A percentile compares a stretch with the other conserved stretches of the same genome.
Conservation (phyloP, 2,888 invertebrate genomes). For the Dynastes maya region DNA sequence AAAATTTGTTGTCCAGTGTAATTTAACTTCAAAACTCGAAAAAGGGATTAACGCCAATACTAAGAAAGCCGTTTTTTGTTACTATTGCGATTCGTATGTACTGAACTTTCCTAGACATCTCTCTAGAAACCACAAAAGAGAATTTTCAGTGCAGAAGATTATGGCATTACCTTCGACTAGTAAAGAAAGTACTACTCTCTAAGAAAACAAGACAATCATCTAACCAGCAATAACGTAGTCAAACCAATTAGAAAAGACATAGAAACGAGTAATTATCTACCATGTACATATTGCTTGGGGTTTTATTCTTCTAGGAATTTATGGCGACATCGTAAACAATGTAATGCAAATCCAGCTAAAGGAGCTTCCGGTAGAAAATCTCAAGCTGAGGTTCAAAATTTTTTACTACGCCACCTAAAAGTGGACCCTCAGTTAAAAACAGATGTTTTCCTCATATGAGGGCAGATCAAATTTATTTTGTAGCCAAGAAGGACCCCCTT, state of each 20-base stretch:
- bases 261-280: slow-evolving; percentile 5
- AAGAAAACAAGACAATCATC: slow-evolving; percentile 8
- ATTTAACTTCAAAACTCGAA: no score
- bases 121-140: slow-evolving; percentile 11
- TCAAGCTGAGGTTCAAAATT: neutral
- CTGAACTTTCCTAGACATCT: neutral
- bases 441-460: slow-evolving; percentile 52
- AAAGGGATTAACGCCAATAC: no score
- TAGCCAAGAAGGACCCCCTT: slow-evolving; percentile 48
- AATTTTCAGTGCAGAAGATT: slow-evolving; percentile 17
- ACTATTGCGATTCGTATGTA: slow-evolving; percentile 5
- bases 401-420: neutral
- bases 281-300: neutral
- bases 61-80: no score
- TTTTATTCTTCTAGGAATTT: no score
- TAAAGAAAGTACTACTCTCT: slow-evolving; percentile 21
- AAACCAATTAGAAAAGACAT: slow-evolving; percentile 5
- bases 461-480: slow-evolving; percentile 48
- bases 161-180: slow-evolving; percentile 7
- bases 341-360: slow-evolving; percentile 11
- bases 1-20: no score
- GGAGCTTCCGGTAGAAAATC: neutral
- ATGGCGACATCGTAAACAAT: slow-evolving; percentile 22
- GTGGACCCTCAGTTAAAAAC: slow-evolving; percentile 40
- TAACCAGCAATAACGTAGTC: slow-evolving; percentile 1